phyloP scores from a whole-genome alignment of 2,797 vertebrate genomes.

The Pristis pectinata region DNA sequence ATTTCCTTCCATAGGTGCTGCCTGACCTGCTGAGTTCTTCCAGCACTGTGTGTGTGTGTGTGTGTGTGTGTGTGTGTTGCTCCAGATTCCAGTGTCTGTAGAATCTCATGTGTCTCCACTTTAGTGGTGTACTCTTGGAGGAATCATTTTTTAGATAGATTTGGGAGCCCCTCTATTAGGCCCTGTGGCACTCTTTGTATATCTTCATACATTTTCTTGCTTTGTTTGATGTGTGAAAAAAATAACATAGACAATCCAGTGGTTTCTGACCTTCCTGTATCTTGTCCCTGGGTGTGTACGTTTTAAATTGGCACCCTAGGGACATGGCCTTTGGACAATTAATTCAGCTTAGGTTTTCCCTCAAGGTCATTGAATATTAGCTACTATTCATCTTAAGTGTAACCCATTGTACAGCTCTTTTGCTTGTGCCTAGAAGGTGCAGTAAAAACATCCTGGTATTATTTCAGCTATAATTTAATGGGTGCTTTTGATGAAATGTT shows the following conservation, averaged over 20 bases:
- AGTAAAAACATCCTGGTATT: neutral
- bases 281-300: neutral
- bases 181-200: too few species aligned
- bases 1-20: too few species aligned
- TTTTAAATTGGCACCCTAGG: neutral
- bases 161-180: too few species aligned
- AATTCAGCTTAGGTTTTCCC: neutral
- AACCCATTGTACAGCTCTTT: neutral
- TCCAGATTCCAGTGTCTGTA: too few species aligned
- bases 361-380: neutral
- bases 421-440: neutral
- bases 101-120: too few species aligned
- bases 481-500: neutral
- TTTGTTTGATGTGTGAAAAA: neutral
- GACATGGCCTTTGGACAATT: neutral
- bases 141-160: neutral
- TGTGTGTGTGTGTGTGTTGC: too few species aligned
- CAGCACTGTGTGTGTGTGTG: too few species aligned
- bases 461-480: neutral
- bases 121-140: neutral
- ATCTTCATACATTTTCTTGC: neutral
- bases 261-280: neutral
- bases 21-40: too few species aligned
- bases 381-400: neutral
- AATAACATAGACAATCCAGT: neutral